Percentiles rank a stretch among this genome's conserved stretches.
Conservation (phyloP, 2,113 vertebrate species). For the Herpetotheres cachinnans region DNA sequence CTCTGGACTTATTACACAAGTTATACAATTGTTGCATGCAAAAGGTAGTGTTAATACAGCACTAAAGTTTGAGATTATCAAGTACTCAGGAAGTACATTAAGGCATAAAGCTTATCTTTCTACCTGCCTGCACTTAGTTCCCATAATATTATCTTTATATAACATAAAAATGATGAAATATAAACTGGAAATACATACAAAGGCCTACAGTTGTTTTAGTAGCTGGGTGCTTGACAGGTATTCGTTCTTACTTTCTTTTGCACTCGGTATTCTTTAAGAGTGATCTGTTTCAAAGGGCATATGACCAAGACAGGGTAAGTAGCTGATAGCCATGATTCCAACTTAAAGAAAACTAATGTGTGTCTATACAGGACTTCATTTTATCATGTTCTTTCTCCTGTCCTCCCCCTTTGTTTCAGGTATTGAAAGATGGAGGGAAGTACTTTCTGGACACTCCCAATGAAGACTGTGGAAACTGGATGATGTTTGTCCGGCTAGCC, state of each 20-base stretch:
- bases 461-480: slow-evolving; percentile 72
- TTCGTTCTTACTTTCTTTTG: neutral
- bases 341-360: neutral
- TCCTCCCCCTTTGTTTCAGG: slow-evolving; percentile 28
- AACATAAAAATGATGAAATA: slow-evolving; percentile 44
- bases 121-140: slow-evolving; percentile 39
- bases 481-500: slow-evolving; percentile 70
- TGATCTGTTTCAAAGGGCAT: neutral
- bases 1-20: neutral
- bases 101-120: slow-evolving; percentile 41
- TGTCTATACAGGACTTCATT: neutral
- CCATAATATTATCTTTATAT: slow-evolving; percentile 43
- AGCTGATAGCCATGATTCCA: neutral
- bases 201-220: neutral
- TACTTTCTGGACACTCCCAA: slow-evolving; percentile 69
- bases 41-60: neutral
- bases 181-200: slow-evolving; percentile 49
- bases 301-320: neutral
- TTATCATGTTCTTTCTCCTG: neutral
- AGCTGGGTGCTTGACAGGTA: neutral
- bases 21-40: neutral
- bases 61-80: slow-evolving; percentile 28
- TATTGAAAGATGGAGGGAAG: slow-evolving; percentile 62
- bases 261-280: neutral
- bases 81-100: slow-evolving; percentile 57